phyloP scores from a whole-genome alignment of 2,797 vertebrate genomes.

The Chanos chanos region DNA sequence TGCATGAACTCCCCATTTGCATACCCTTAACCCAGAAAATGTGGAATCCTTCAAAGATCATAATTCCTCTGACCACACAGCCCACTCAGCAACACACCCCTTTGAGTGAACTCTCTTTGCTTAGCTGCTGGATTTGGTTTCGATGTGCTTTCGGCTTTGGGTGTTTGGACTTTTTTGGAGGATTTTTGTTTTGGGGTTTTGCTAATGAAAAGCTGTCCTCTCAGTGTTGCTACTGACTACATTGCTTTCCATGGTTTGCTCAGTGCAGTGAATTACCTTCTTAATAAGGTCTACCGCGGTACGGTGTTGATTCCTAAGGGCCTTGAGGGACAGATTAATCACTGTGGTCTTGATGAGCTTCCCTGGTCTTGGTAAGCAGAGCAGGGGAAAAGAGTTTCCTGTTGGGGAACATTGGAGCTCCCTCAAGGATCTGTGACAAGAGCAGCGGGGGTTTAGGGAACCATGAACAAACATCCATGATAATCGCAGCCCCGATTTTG shows the following conservation, averaged over 20 bases:
- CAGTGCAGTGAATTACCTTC: not conserved
- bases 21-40: no score
- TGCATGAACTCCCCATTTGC: not conserved
- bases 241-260: constrained; percentile 5
- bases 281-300: constrained; percentile 4
- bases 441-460: not conserved
- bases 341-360: constrained; percentile 36
- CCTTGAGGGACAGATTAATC: constrained; percentile 32
- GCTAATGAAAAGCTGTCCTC: constrained; percentile 24
- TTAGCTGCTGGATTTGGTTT: not conserved
- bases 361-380: not conserved
- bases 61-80: no score
- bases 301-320: constrained; percentile 7
- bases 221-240: constrained; percentile 13
- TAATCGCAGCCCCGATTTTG: not conserved
- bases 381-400: not conserved
- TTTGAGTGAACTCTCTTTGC: no score
- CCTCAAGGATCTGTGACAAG: not conserved
- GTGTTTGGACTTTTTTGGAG: no score
- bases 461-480: not conserved
- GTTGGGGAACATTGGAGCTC: not conserved
- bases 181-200: not conserved
- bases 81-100: no score
- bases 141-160: not conserved
- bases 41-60: no score